Conservation (phyloP, 2,888 invertebrate genomes). For the Caenorhabditis becei region DNA sequence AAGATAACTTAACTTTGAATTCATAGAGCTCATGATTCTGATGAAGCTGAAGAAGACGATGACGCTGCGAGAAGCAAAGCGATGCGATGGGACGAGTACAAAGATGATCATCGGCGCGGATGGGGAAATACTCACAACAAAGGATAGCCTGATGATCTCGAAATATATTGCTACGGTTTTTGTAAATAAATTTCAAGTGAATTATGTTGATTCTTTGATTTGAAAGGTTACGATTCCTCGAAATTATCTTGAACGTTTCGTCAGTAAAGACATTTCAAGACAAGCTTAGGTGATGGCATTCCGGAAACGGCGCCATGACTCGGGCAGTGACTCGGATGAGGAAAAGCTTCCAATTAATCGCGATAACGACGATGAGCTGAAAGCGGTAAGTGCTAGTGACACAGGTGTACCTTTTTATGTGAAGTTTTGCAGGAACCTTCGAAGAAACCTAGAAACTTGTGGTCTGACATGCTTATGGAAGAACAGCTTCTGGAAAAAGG, state of each 20-base stretch:
- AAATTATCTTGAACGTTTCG: too few relatives aligned
- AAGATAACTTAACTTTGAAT: not conserved
- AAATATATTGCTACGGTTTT: constrained; percentile 7
- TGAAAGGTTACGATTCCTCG: not conserved
- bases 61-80: constrained; percentile 69
- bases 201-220: not conserved
- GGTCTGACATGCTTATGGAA: constrained; percentile 64
- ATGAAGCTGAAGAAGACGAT: constrained; percentile 68
- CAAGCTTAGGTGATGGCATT: constrained; percentile 29
- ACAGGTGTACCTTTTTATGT: not conserved
- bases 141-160: constrained; percentile 67
- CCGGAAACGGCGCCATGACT: constrained; percentile 50
- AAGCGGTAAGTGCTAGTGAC: constrained; percentile 18
- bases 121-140: constrained; percentile 81
- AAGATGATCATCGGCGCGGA: constrained; percentile 78
- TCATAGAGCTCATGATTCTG: constrained; percentile 38
- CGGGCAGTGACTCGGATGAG: constrained; percentile 59
- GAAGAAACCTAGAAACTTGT: constrained; percentile 53
- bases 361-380: constrained; percentile 43
- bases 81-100: constrained; percentile 78
- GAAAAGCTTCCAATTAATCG: constrained; percentile 22
- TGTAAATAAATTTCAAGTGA: constrained; percentile 20
- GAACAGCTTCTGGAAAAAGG: constrained; percentile 58
- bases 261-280: too few relatives aligned
- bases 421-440: constrained; percentile 45